Base-by-base conservation (phyloP, 1,140 invertebrate genomes). In the Formica selysi region DNA sequence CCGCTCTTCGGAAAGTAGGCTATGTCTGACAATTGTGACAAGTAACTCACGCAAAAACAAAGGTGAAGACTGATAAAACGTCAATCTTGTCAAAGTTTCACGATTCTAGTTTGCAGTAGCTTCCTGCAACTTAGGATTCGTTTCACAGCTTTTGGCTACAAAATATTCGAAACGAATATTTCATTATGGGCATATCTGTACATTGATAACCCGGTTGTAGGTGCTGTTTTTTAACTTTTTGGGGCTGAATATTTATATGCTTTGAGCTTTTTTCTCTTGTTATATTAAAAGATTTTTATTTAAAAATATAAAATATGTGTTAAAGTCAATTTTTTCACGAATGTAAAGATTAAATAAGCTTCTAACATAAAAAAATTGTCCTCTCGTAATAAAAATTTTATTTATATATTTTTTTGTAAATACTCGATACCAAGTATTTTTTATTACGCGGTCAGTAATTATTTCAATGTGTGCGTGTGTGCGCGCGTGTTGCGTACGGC, bases 1-100 rank as follows among this genome's bases (percentile, higher is more conserved):
- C 22, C 11, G 4, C 5, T n/a, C 10, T 13, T 68, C 19, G 76
- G 64, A 70, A 70, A 80, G 22, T 80, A 36, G 16, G 44, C 44
- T 67, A 26, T 68, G 65, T 57, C 36, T 32, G 5, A 57, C 78
- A 36, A 70, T 80, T 22, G 51, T 22, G 19, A 16, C 22, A 1
- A 67, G n/a, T 51, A 79, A 80, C 36, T 80, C 26, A 48, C 10
- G 16, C 32, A 59, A 70, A 51, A 51, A 80, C 78, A 80, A 80
- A 70, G 48, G 48, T 57, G 65, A 13, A 36, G 48, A 41, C 32
- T 36, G 78, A 80, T 80, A 38, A 44, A 57, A 70, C 22, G 64
- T 80, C 78, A 80, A 57, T 80, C 48, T 70, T 65, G 22, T 70
- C 65, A 7, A 32, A 70, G 64, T 80, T 80, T 59, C 64, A 38